Base-by-base conservation (phyloP, 2,888 invertebrate genomes). In the Acanthosepion lycidas region DNA sequence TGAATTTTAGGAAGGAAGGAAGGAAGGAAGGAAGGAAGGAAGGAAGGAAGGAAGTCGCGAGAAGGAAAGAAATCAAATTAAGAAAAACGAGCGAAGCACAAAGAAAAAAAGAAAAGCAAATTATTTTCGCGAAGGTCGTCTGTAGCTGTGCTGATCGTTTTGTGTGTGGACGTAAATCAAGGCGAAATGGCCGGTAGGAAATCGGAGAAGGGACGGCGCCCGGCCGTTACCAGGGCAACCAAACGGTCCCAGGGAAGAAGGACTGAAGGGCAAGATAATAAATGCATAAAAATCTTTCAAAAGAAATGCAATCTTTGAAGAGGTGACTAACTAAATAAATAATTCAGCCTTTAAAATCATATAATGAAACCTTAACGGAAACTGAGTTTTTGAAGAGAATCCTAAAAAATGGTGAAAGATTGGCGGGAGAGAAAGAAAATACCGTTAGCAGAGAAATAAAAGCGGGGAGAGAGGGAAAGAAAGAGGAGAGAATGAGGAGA, bases 241-340 rank as follows among this genome's bases (percentile, higher is more conserved):
- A 78, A 78, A 78, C 78, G n/a, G n/a, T 15, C n/a, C n/a, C 78
- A 6, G 18, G n/a, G n/a, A 5, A 15, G 78, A 33, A 78, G 15
- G 78, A 15, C 15, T n/a, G n/a, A n/a, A 33, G 78, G 78, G 12
- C 23, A 78, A 12, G n/a, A n/a, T 78, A 78, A 78, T 78, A 78
- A 78, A 78, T 78, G 78, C 78, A n/a, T 78, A 28, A 78, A 78
- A 78, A 78, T 78, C 78, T 33, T 78, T 78, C 78, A 78, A 78
- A 78, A 78, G 78, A 78, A 78, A n/a, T 78, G 78, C n/a, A 15
- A 78, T n/a, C 78, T n/a, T 78, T 78, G n/a, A 78, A 33, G n/a
- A 78, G n/a, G 18, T 15, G 78, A 33, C n/a, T n/a, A 12, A 78
- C n/a, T 78, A 78, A 78, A 78, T 78, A n/a, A n/a, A 78, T 59